Conservation (phyloP, 2,113 vertebrate genomes). For the Nothobranchius furzeri region DNA sequence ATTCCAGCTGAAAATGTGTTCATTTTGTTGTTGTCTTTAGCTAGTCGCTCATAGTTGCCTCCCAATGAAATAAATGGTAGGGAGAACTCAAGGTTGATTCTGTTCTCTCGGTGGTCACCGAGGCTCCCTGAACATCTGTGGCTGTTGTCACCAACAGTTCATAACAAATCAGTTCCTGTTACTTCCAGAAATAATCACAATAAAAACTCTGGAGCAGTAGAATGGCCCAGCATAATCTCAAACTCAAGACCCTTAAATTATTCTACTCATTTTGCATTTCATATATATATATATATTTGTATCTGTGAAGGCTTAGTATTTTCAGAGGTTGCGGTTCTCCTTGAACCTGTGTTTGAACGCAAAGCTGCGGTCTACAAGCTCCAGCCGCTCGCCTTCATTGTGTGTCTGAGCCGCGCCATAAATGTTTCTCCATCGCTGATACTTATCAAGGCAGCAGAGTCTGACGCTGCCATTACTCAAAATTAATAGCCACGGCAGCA, state of each 20-base stretch:
- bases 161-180: conserved; percentile 32
- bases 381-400: conserved; percentile 66
- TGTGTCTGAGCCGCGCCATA: conserved; percentile 62
- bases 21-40: no score
- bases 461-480: conserved; percentile 79
- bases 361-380: conserved; percentile 46
- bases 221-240: conserved; percentile 21
- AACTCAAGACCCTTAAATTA: conserved; percentile 9
- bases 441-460: conserved; percentile 81
- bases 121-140: conserved; percentile 24
- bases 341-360: conserved; percentile 45
- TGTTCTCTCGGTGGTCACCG: background rate
- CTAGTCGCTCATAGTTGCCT: no score
- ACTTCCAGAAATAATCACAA: conserved; percentile 28
- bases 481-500: conserved; percentile 85
- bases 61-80: no score
- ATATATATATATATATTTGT: no score
- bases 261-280: no score
- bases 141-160: conserved; percentile 12
- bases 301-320: background rate
- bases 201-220: no score
- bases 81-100: background rate
- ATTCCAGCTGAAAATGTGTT: no score
- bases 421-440: conserved; percentile 80
- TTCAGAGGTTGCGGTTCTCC: conserved; percentile 23